Percentiles rank a stretch among this genome's conserved stretches.
Conservation (phyloP, 2,113 vertebrate genomes). For the Mungos mungo region DNA sequence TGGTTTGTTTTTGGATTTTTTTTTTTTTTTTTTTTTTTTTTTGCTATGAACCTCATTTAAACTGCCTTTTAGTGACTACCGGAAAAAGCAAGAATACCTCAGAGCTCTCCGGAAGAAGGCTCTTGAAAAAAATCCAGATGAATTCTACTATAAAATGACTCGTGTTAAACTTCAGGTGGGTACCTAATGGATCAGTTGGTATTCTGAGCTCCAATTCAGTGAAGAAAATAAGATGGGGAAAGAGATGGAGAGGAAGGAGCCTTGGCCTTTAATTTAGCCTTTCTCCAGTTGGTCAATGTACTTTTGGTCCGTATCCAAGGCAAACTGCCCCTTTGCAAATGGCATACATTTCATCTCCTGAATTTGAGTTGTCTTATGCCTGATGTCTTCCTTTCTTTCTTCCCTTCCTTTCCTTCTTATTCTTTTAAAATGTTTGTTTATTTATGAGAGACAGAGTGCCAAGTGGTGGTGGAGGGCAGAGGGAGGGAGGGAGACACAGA, state of each 20-base stretch:
- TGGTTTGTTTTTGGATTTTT: neutral
- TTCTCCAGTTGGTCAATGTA: neutral
- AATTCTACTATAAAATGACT: constrained; percentile 98
- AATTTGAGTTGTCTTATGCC: neutral
- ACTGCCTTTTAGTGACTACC: constrained; percentile 89
- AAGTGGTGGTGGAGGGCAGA: too few relatives aligned
- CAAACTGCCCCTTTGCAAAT: neutral
- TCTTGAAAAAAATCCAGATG: constrained; percentile 96
- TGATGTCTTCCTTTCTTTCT: neutral
- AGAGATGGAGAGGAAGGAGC: neutral
- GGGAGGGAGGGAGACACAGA: too few relatives aligned
- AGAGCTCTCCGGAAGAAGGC: constrained; percentile 93
- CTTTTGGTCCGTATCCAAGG: neutral
- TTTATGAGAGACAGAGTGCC: too few relatives aligned
- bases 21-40: neutral
- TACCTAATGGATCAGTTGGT: neutral
- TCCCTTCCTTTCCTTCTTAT: too few relatives aligned
- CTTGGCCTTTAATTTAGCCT: neutral
- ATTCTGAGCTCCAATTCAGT: neutral
- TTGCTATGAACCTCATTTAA: neutral
- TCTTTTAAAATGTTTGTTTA: too few relatives aligned
- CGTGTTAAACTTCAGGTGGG: constrained; percentile 89
- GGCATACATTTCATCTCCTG: neutral
- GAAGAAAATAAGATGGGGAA: neutral
- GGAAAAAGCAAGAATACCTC: constrained; percentile 93